These are phyloP conservation scores for Muscina levida DNA, from an alignment of 2,888 invertebrate species.

Conservation along the genomic window DNA sequence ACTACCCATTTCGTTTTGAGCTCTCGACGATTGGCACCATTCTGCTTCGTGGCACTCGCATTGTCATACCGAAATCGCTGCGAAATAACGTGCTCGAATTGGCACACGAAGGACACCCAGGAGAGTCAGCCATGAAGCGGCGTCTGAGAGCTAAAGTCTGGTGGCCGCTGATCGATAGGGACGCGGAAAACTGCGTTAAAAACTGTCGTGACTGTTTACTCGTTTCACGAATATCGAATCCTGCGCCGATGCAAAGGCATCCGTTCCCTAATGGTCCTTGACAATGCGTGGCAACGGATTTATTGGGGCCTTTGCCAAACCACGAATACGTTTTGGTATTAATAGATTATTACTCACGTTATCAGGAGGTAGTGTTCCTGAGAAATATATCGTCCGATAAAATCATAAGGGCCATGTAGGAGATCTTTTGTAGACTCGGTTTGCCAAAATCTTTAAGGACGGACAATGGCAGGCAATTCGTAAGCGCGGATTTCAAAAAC, in stretches of 20 bases:
- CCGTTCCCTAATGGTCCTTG: constrained; percentile 55
- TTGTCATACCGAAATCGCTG: constrained; percentile 44
- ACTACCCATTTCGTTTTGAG: constrained; percentile 35
- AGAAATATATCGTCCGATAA: constrained; percentile 43
- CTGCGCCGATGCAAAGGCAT: constrained; percentile 47
- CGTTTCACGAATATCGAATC: constrained; percentile 48
- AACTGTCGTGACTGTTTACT: constrained; percentile 55
- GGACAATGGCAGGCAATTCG: constrained; percentile 53
- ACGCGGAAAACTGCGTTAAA: constrained; percentile 43
- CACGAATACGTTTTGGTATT: constrained; percentile 53
- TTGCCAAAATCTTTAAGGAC: constrained; percentile 47
- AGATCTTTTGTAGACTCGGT: constrained; percentile 50
- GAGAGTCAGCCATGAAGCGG: constrained; percentile 54
- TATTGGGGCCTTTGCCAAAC: constrained; percentile 53
- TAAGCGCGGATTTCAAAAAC: constrained; percentile 38
- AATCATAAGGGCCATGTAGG: constrained; percentile 45
- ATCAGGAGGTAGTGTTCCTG: constrained; percentile 39
- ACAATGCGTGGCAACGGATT: constrained; percentile 51
- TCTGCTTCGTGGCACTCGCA: constrained; percentile 37
- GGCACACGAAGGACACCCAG: constrained; percentile 35
- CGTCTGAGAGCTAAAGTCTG: constrained; percentile 47
- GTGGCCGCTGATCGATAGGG: constrained; percentile 47
- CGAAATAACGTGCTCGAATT: constrained; percentile 26
- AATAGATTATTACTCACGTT: constrained; percentile 56
- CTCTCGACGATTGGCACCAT: constrained; percentile 29